A percentile compares a stretch with the other conserved stretches of the same genome.
phyloP scores from a whole-genome alignment of 2,888 invertebrate species.

The Eupithecia vulgata region DNA sequence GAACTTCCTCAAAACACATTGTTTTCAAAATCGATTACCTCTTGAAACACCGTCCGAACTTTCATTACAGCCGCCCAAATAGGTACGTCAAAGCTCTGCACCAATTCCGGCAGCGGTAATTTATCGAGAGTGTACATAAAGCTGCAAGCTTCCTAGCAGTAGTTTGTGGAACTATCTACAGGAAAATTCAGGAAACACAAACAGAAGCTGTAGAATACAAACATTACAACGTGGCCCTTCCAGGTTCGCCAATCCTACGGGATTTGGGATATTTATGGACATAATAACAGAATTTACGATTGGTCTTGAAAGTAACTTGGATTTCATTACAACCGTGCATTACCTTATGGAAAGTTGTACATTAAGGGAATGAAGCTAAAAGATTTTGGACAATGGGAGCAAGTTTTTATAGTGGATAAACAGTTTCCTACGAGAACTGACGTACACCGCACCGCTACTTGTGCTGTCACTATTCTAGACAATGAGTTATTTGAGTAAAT shows the following conservation, averaged over 20 bases:
- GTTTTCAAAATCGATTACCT: conserved; percentile 38
- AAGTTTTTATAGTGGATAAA: background rate
- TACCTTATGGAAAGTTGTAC: background rate
- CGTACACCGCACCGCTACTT: background rate
- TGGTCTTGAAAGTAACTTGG: background rate
- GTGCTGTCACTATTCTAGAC: background rate
- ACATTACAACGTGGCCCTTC: conserved; percentile 21
- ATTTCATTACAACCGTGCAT: background rate
- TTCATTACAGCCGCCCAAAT: conserved; percentile 36
- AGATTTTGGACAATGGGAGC: background rate
- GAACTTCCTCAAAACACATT: conserved; percentile 31
- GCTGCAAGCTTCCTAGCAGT: background rate
- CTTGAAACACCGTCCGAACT: conserved; percentile 38
- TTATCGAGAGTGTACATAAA: conserved; percentile 46
- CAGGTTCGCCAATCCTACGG: background rate
- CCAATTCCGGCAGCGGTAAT: conserved; percentile 53
- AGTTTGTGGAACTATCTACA: background rate
- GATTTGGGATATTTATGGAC: conserved; percentile 1
- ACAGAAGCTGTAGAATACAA: conserved; percentile 35
- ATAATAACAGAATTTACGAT: background rate
- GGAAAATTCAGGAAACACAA: background rate
- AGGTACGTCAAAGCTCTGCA: conserved; percentile 46
- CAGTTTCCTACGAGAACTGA: background rate
- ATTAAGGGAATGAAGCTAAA: background rate
- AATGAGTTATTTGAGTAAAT: background rate